These are phyloP conservation scores for Chaetops frenatus DNA, from an alignment of 2,113 vertebrate species.

Conservation along the genomic window DNA sequence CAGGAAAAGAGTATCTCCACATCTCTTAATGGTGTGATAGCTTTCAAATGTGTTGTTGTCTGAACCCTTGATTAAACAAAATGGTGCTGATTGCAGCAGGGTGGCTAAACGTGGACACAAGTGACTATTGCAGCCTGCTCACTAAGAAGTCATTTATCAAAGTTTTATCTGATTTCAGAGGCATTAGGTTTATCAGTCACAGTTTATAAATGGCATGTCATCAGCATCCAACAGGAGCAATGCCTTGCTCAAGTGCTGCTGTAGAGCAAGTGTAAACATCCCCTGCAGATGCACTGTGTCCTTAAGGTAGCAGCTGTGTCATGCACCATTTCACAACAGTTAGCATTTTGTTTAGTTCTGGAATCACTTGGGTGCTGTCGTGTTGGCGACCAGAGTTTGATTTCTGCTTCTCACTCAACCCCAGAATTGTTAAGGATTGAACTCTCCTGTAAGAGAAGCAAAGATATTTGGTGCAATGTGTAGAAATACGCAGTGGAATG, in stretches of 20 bases:
- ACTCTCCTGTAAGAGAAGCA: not conserved
- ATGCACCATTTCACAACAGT: not conserved
- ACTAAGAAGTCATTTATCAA: conserved; percentile 87
- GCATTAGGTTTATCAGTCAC: conserved; percentile 94
- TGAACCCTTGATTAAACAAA: conserved; percentile 86
- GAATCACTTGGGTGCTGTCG: not conserved
- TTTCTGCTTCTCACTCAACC: not conserved
- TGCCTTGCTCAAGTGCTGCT: conserved; percentile 48
- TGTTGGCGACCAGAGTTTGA: not conserved
- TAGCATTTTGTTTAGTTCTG: not conserved
- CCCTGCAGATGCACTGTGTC: not conserved
- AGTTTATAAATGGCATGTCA: conserved; percentile 78
- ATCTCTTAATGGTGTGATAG: conserved; percentile 76
- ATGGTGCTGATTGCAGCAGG: conserved; percentile 77
- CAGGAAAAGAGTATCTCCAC: conserved; percentile 76
- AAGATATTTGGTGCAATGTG: not conserved
- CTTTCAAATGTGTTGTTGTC: conserved; percentile 69
- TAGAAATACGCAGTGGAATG: not conserved
- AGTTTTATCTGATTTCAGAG: conserved; percentile 95
- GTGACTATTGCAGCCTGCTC: conserved; percentile 68
- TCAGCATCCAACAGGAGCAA: conserved; percentile 61
- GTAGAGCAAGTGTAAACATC: not conserved
- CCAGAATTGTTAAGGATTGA: fast-evolving
- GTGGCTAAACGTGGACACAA: conserved; percentile 70
- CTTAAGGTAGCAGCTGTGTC: not conserved